Conservation (phyloP, 2,797 vertebrate species). For the Sphenodon punctatus region DNA sequence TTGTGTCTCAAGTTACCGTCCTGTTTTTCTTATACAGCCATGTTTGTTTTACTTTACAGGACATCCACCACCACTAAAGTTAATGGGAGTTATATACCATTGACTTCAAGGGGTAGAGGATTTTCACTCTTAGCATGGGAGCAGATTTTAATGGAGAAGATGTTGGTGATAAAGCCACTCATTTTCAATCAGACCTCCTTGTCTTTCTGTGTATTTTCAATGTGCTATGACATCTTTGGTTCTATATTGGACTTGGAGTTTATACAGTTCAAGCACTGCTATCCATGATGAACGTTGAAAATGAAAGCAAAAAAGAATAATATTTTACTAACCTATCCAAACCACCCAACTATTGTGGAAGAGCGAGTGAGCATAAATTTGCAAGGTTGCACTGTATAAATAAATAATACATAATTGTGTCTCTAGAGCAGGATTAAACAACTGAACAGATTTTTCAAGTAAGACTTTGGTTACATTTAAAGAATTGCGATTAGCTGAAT, state of each 20-base stretch:
- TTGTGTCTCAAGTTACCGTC: too few relatives aligned
- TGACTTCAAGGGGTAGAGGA: too few relatives aligned
- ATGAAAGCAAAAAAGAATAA: background rate
- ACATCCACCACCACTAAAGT: too few relatives aligned
- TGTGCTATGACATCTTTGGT: background rate
- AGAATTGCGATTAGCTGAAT: conserved; percentile 16
- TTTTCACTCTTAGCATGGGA: too few relatives aligned
- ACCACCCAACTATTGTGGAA: background rate
- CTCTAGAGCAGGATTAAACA: background rate
- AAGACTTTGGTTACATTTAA: conserved; percentile 8
- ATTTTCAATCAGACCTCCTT: background rate
- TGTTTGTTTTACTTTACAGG: too few relatives aligned
- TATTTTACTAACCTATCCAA: background rate
- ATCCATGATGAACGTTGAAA: background rate
- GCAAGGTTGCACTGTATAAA: background rate
- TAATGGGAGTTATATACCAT: too few relatives aligned
- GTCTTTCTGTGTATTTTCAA: background rate
- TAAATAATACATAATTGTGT: rapidly evolving
- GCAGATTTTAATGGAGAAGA: too few relatives aligned
- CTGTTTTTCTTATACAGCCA: too few relatives aligned
- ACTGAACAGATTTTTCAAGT: conserved; percentile 9
- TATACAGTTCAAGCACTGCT: background rate
- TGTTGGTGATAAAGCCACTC: too few relatives aligned
- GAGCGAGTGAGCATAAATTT: background rate
- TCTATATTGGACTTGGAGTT: background rate